phyloP scores from a whole-genome alignment of 2,113 vertebrate species.

The Felis catus region F.catus_Fca126_mat1.0 CM031423.1:14236501-14237000 shows the following conservation, averaged over 20 bases:
- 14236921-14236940: neutral
- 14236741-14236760: neutral
- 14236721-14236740: neutral
- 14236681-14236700: neutral
- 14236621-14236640: neutral
- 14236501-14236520: neutral
- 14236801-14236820: neutral
- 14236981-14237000: neutral
- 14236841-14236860: neutral
- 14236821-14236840: neutral
- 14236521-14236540: neutral
- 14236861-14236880: accelerated
- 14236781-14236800: neutral
- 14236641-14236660: neutral
- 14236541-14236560: neutral
- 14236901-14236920: no score
- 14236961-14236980: neutral
- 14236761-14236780: neutral
- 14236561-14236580: neutral
- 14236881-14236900: neutral
- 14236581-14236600: neutral
- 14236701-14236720: neutral
- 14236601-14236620: neutral
- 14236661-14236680: neutral
- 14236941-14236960: no score